These are phyloP conservation scores for Sebastes cheni DNA, from an alignment of 2,797 vertebrate genomes.

Conservation along the genomic window DNA sequence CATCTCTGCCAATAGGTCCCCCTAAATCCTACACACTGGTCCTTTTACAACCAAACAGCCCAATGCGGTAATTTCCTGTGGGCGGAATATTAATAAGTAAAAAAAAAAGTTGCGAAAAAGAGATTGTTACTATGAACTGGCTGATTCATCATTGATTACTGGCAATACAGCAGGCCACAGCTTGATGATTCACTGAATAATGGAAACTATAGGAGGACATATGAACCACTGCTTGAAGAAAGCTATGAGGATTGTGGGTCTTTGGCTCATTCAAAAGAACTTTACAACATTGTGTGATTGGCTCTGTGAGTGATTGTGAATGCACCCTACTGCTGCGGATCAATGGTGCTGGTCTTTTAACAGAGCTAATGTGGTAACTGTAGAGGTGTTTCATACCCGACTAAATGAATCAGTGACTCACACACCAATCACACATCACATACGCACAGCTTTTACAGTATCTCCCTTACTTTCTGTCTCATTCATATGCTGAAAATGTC, in stretches of 20 bases:
- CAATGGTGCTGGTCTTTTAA: slow-evolving; percentile 49
- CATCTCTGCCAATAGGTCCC: too few relatives aligned
- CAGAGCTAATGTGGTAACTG: slow-evolving; percentile 42
- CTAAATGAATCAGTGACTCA: slow-evolving; percentile 60
- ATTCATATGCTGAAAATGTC: slow-evolving; percentile 50
- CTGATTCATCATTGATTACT: slow-evolving; percentile 29
- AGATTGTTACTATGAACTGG: neutral
- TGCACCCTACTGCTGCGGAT: slow-evolving; percentile 27
- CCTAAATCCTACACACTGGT: neutral
- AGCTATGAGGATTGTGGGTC: neutral
- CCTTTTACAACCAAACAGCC: neutral
- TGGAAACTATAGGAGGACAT: neutral
- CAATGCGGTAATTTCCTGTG: neutral
- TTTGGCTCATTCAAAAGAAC: neutral
- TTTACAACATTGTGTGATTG: neutral
- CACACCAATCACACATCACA: slow-evolving; percentile 19
- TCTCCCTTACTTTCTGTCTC: slow-evolving; percentile 35
- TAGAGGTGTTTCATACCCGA: slow-evolving; percentile 65
- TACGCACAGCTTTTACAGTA: slow-evolving; percentile 7
- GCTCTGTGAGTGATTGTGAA: slow-evolving; percentile 4
- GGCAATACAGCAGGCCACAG: slow-evolving; percentile 12
- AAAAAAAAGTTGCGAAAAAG: neutral
- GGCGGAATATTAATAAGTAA: neutral
- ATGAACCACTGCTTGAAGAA: neutral
- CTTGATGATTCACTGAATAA: slow-evolving; percentile 35